Conservation (phyloP, 2,888 invertebrate genomes). For the Dryomyza anilis region DNA sequence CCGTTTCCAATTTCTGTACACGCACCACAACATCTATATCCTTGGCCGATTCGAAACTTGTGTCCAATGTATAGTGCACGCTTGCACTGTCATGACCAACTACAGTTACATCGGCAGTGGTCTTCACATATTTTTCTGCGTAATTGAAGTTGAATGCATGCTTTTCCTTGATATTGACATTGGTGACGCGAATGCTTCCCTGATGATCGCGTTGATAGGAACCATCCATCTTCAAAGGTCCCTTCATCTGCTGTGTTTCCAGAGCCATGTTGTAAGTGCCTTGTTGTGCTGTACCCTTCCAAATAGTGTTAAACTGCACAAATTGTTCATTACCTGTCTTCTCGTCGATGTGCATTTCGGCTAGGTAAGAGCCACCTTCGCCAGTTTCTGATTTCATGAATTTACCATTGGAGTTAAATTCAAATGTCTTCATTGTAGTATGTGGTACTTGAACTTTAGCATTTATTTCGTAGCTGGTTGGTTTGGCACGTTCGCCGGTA, state of each 20-base stretch:
- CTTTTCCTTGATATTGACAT: slow-evolving; percentile 40
- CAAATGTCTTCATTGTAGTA: slow-evolving; percentile 63
- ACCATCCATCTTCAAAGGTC: slow-evolving; percentile 48
- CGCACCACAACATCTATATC: slow-evolving; percentile 63
- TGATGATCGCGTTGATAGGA: slow-evolving; percentile 44
- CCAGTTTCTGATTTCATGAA: slow-evolving; percentile 47
- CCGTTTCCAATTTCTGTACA: slow-evolving; percentile 47
- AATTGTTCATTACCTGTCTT: slow-evolving; percentile 44
- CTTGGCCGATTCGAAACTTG: slow-evolving; percentile 64
- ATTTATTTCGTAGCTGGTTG: slow-evolving; percentile 63
- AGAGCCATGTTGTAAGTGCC: slow-evolving; percentile 46
- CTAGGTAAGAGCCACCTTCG: slow-evolving; percentile 33
- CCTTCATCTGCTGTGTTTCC: slow-evolving; percentile 39
- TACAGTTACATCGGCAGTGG: slow-evolving; percentile 50
- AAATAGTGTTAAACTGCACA: slow-evolving; percentile 39
- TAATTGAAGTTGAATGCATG: slow-evolving; percentile 41
- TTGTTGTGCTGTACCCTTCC: slow-evolving; percentile 43
- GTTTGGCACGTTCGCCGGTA: slow-evolving; percentile 46
- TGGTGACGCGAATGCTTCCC: slow-evolving; percentile 38
- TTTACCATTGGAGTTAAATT: slow-evolving; percentile 55
- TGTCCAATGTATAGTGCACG: slow-evolving; percentile 60
- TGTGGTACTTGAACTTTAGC: slow-evolving; percentile 65
- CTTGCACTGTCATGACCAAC: slow-evolving; percentile 58
- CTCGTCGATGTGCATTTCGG: slow-evolving; percentile 42
- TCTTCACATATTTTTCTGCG: slow-evolving; percentile 59